A percentile compares a stretch with the other conserved stretches of the same genome.
Evolutionary conservation across 2,797 vertebrate genomes (phyloP).

Genomic region (Petrocephalus schoutedeni): DNA sequence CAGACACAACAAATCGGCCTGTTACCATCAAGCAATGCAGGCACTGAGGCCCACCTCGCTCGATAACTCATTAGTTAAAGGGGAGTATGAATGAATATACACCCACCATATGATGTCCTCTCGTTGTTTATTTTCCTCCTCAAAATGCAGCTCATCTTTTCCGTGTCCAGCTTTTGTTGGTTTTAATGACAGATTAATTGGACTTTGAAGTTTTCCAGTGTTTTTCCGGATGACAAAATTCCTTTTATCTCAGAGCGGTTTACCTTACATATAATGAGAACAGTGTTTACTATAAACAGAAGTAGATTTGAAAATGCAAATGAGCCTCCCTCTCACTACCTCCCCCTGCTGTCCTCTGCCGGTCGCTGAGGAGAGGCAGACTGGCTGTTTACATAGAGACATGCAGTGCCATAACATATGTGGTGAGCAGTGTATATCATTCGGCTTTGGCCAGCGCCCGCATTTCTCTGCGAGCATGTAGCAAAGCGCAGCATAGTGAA

Average conservation of each 20-base stretch:
- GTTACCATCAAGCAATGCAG: background rate
- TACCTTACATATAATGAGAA: conserved; percentile 19
- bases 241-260: conserved; percentile 24
- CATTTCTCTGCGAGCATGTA: background rate
- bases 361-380: background rate
- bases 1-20: background rate
- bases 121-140: conserved; percentile 1
- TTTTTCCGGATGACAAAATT: conserved; percentile 13
- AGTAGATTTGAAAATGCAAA: conserved; percentile 28
- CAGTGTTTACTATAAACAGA: conserved; percentile 27
- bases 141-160: background rate
- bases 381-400: background rate
- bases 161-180: background rate
- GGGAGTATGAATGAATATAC: background rate
- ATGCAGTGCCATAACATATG: background rate
- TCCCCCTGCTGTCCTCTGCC: background rate
- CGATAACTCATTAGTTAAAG: background rate
- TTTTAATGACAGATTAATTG: conserved; percentile 20
- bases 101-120: background rate
- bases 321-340: background rate
- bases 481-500: background rate
- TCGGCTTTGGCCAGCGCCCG: background rate
- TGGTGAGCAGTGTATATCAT: background rate
- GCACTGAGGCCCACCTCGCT: background rate
- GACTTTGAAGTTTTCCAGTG: conserved; percentile 17